A percentile compares a stretch with the other conserved stretches of the same genome.
These are phyloP conservation scores for Heliothis subflexa DNA, from an alignment of 1,140 invertebrate species.

Conservation along the genomic window DNA sequence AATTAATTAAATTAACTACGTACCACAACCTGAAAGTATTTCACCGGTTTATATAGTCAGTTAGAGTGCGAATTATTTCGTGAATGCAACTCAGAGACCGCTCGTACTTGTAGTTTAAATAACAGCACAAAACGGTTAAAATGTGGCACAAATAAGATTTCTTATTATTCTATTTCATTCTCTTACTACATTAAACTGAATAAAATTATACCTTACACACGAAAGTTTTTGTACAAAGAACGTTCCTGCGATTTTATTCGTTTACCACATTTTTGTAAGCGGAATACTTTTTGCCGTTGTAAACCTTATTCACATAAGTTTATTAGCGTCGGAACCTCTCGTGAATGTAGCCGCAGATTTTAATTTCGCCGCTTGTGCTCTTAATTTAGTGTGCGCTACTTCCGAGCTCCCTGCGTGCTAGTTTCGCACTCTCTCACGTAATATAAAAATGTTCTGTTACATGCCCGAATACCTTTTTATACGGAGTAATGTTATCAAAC, in stretches of 20 bases:
- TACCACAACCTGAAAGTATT: neutral
- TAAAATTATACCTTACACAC: slow-evolving; percentile 23
- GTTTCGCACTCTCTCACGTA: slow-evolving; percentile 32
- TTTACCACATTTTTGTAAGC: slow-evolving; percentile 8
- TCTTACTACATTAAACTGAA: slow-evolving; percentile 18
- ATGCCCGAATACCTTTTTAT: slow-evolving; percentile 21
- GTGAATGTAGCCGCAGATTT: slow-evolving; percentile 62
- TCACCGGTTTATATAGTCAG: neutral
- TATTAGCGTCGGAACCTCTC: slow-evolving; percentile 55
- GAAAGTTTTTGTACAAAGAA: slow-evolving; percentile 2
- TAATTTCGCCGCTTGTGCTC: slow-evolving; percentile 63
- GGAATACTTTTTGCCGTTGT: slow-evolving; percentile 50
- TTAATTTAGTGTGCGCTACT: slow-evolving; percentile 62
- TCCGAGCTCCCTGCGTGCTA: slow-evolving; percentile 30
- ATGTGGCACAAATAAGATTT: slow-evolving; percentile 9
- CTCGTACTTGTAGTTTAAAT: slow-evolving; percentile 2
- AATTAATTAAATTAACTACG: neutral
- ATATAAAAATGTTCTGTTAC: slow-evolving; percentile 23
- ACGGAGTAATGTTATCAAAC: slow-evolving; percentile 1
- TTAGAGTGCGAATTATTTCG: neutral
- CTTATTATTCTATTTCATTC: neutral
- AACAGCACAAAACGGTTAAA: neutral
- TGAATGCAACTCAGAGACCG: neutral
- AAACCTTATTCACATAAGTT: slow-evolving; percentile 56
- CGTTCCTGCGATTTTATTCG: slow-evolving; percentile 5